Evolutionary conservation across 2,888 invertebrate genomes (phyloP).

Genomic region (Nymphalis polychloros): DNA sequence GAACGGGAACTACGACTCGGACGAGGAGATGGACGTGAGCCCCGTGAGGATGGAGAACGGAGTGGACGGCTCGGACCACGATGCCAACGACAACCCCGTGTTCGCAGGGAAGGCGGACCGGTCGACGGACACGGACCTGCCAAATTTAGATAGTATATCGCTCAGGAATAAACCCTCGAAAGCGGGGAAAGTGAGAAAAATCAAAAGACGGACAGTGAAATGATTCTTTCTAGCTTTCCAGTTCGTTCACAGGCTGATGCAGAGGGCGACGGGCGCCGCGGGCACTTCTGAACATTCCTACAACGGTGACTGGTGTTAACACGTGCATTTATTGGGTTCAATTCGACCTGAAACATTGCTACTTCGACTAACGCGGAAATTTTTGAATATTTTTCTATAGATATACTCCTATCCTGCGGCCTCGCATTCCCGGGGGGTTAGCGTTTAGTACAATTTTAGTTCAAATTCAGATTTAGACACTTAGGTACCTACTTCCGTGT

Average conservation of each 20-base stretch:
- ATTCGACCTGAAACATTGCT: slow-evolving; percentile 36
- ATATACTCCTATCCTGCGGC: slow-evolving; percentile 46
- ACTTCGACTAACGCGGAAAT: slow-evolving; percentile 17
- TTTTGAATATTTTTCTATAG: slow-evolving; percentile 60
- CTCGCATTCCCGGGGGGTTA: slow-evolving; percentile 54
- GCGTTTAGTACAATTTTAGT: slow-evolving; percentile 77
- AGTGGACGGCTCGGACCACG: slow-evolving; percentile 67
- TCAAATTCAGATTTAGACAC: slow-evolving; percentile 63
- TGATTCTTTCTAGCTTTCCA: slow-evolving; percentile 75
- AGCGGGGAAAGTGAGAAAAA: slow-evolving; percentile 64
- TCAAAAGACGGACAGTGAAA: slow-evolving; percentile 70
- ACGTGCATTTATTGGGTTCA: slow-evolving; percentile 60
- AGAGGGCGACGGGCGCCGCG: slow-evolving; percentile 39
- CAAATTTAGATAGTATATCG: slow-evolving; percentile 68
- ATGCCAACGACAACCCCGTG: slow-evolving; percentile 65
- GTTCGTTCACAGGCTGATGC: slow-evolving; percentile 67
- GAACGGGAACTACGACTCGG: slow-evolving; percentile 69
- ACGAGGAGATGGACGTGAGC: slow-evolving; percentile 60
- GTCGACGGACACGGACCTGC: slow-evolving; percentile 57
- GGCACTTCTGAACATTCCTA: slow-evolving; percentile 60
- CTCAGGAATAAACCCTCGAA: slow-evolving; percentile 59
- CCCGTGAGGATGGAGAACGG: slow-evolving; percentile 61
- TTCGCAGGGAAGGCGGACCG: slow-evolving; percentile 32
- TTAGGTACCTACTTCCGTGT: slow-evolving; percentile 50
- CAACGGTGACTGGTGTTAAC: slow-evolving; percentile 62